These are phyloP conservation scores for Pygathrix nemaeus DNA, from an alignment of 2,113 vertebrate genomes.

Conservation along the genomic window DNA sequence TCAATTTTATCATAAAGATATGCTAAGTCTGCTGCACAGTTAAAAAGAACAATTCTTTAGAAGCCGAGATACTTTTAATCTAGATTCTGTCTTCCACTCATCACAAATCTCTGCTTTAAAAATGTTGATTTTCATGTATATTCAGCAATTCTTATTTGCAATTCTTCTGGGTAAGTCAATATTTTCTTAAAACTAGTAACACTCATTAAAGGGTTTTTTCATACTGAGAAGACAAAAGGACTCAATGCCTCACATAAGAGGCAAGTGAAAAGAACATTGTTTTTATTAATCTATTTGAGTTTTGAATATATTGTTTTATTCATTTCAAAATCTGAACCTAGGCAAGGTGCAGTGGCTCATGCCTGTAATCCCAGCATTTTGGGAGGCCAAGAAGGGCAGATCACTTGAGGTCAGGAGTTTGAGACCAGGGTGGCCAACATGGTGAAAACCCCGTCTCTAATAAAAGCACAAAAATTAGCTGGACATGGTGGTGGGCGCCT, in stretches of 20 bases:
- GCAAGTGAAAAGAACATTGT: neutral
- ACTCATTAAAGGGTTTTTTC: neutral
- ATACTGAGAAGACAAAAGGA: neutral
- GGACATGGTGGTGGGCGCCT: too few relatives aligned
- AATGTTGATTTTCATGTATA: neutral
- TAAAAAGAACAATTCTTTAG: neutral
- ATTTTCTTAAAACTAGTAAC: conserved; percentile 26
- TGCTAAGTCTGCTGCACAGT: neutral
- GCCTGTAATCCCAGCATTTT: too few relatives aligned
- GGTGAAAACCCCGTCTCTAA: too few relatives aligned
- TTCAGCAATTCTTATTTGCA: neutral
- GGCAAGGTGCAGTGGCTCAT: too few relatives aligned
- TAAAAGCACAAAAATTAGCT: too few relatives aligned
- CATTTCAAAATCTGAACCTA: conserved; percentile 21
- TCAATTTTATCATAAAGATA: conserved; percentile 23
- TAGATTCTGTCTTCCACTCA: neutral
- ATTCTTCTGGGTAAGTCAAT: neutral
- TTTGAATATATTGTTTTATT: conserved; percentile 14
- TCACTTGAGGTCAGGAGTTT: too few relatives aligned
- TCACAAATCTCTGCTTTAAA: conserved; percentile 30
- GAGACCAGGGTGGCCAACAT: too few relatives aligned
- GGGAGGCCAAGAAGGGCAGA: too few relatives aligned
- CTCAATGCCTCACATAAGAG: neutral
- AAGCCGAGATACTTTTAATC: neutral
- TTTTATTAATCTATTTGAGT: conserved; percentile 29